Percentiles rank a stretch among this genome's conserved stretches.
Evolutionary conservation across 2,113 vertebrate species (phyloP).

Genomic region (Ondatra zibethicus): DNA sequence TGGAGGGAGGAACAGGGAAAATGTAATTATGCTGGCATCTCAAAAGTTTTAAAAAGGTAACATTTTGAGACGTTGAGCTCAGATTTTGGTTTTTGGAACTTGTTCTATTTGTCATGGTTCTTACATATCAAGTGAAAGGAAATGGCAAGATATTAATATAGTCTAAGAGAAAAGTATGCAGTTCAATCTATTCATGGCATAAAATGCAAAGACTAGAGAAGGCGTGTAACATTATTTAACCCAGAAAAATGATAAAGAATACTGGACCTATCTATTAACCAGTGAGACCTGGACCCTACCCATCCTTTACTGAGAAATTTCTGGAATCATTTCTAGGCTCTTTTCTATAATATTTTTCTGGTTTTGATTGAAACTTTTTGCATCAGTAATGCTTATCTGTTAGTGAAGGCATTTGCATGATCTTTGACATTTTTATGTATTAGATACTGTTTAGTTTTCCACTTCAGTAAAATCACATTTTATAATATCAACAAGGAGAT

Average conservation of each 20-base stretch:
- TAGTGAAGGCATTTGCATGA: constrained; percentile 25
- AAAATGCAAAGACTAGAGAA: constrained; percentile 38
- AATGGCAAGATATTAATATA: constrained; percentile 27
- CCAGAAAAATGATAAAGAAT: neutral
- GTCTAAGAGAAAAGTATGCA: neutral
- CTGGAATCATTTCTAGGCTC: neutral
- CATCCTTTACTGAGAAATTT: constrained; percentile 1
- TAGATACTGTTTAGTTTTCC: constrained; percentile 66
- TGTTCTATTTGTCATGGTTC: neutral
- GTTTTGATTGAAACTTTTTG: constrained; percentile 44
- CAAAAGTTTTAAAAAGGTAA: neutral
- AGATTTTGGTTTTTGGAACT: neutral
- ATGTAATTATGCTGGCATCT: neutral
- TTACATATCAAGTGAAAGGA: neutral
- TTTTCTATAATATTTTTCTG: constrained; percentile 20
- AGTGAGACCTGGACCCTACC: neutral
- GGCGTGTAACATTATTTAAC: neutral
- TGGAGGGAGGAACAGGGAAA: neutral
- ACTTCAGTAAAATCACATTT: constrained; percentile 51
- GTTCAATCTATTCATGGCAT: neutral
- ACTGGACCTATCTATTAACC: constrained; percentile 8
- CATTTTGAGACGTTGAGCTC: neutral
- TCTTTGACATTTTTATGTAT: constrained; percentile 53
- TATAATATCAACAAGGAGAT: constrained; percentile 54
- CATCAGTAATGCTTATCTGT: constrained; percentile 50